phyloP scores from a whole-genome alignment of 2,797 vertebrate genomes.

The Phrynocephalus guinanensis region DNA sequence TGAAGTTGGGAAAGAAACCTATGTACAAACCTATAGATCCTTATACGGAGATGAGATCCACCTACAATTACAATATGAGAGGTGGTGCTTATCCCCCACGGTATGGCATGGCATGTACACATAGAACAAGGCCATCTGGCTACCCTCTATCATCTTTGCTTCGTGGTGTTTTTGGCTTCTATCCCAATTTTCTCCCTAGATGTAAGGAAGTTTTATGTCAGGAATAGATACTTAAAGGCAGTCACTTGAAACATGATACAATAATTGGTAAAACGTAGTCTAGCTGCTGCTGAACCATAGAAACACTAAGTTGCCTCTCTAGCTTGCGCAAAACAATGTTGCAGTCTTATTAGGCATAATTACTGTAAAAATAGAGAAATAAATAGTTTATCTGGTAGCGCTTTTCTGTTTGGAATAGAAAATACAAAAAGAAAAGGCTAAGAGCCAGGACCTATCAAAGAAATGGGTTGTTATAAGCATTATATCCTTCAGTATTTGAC shows the following conservation, averaged over 20 bases:
- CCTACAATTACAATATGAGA: constrained; percentile 92
- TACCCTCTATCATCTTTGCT: background rate
- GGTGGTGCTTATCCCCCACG: constrained; percentile 82
- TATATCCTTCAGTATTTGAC: background rate
- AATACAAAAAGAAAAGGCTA: background rate
- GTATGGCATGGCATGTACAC: constrained; percentile 63
- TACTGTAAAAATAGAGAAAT: background rate
- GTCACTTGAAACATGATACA: background rate
- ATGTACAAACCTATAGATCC: constrained; percentile 95
- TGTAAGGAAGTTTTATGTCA: too few relatives aligned
- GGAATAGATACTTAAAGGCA: background rate
- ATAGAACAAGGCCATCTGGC: background rate
- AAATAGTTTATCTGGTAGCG: background rate
- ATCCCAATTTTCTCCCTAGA: background rate
- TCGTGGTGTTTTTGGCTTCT: background rate
- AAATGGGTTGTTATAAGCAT: background rate
- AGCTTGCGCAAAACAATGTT: background rate
- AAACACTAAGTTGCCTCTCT: background rate
- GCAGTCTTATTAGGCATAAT: background rate
- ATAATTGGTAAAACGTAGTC: background rate
- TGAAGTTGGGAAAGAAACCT: constrained; percentile 97
- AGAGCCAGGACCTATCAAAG: background rate
- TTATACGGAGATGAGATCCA: constrained; percentile 93
- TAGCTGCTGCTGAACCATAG: background rate
- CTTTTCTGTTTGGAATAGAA: background rate